A percentile compares a stretch with the other conserved stretches of the same genome.
Evolutionary conservation across 2,113 vertebrate species (phyloP).

Genomic region (Butastur rufipennis): DNA sequence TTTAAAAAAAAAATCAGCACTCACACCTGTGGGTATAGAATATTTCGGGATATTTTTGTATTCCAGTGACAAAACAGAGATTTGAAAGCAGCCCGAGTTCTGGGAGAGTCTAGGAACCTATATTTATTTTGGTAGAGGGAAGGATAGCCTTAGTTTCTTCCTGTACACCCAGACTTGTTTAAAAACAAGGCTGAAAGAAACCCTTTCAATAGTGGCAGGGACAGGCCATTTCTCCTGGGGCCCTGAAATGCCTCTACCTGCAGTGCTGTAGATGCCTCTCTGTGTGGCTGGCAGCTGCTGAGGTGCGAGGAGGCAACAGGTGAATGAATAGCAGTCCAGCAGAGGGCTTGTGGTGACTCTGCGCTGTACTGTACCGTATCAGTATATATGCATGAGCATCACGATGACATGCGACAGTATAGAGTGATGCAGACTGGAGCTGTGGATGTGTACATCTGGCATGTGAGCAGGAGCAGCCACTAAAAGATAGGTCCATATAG

Average conservation of each 20-base stretch:
- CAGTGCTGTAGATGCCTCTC: background rate
- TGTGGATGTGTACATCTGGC: background rate
- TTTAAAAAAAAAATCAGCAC: too few relatives aligned
- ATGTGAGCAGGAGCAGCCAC: background rate
- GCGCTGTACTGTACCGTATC: accelerated
- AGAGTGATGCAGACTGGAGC: background rate
- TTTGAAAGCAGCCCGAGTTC: background rate
- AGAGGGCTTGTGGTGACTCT: background rate
- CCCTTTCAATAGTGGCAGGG: background rate
- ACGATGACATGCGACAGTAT: accelerated
- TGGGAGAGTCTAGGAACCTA: background rate
- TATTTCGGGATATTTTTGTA: background rate
- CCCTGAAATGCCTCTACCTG: accelerated
- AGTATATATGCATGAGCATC: accelerated
- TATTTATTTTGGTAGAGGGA: background rate
- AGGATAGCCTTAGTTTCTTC: background rate
- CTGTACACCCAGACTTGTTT: background rate
- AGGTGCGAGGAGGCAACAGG: too few relatives aligned
- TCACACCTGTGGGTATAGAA: background rate
- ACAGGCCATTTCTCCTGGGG: background rate
- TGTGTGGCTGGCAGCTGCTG: background rate
- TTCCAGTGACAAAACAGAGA: background rate
- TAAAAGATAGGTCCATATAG: accelerated
- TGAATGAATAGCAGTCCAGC: background rate
- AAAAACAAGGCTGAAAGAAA: background rate